Base-by-base conservation (phyloP, 2,113 vertebrate species). In the Halichoeres trimaculatus region DNA sequence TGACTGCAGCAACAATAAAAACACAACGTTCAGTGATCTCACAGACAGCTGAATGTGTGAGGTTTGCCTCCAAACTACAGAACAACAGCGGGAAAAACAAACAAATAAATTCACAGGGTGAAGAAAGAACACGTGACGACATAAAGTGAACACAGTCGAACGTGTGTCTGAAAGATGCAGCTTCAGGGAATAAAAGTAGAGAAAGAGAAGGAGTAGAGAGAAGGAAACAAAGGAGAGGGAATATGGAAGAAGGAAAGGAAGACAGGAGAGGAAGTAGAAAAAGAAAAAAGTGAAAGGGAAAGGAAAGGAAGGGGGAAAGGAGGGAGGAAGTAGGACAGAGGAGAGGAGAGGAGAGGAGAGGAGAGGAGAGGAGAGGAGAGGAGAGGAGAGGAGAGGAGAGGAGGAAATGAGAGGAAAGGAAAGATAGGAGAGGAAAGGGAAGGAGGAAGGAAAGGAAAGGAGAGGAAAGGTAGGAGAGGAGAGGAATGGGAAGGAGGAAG, bases 41-140 rank as follows among this genome's bases (percentile, higher is more conserved):
- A 70, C 70, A 81, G 83, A 85, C 61, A 63, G 69, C 13, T 72
- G 23, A 53, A 72, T 69, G 70, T 60, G 54, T 24, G 24, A 82
- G 54, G 73, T 64, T 8, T 58, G 26, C 43, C 62, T 72, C 10
- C 14, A 8, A 45, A 81, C 43, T 45, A 36, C 26, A 52, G 17
- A 56, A 41, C 12, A 60, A 23, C 24, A 41, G 70, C 38, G 43
- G 24, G 59, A 23, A 22, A 20, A 26, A 3, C n/a, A n/a, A n/a
- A 23, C 48, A 62, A 36, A 45, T 19, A 55, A 2, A 53, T n/a
- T n/a, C 17, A 70, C 26, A 62, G 3, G 58, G 8, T 14, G 2
- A 38, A 38, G 20, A 6, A 2, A 12, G 4, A 43, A 56, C 40
- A 57, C 51, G 30, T 26, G n/a, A 38, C 11, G 19, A 40, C 12